Percentiles rank a stretch among this genome's conserved stretches.
phyloP scores from a whole-genome alignment of 2,113 vertebrate genomes.

The Microcebus ravelobensis region DNA sequence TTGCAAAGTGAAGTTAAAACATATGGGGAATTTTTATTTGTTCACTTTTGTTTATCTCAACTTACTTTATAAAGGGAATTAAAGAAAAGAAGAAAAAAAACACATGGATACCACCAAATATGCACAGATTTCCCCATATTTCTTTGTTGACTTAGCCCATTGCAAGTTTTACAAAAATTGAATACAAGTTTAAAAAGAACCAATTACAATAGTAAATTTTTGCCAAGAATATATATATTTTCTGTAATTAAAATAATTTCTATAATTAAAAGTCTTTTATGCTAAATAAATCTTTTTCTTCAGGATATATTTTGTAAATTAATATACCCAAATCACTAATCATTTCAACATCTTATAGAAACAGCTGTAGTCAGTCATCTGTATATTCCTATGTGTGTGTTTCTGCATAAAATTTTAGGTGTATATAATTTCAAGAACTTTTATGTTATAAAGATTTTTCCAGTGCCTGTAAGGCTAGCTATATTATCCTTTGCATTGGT shows the following conservation, averaged over 20 bases:
- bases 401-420: background rate
- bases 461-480: background rate
- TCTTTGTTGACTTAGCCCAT: background rate
- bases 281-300: background rate
- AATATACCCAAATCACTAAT: conserved; percentile 18
- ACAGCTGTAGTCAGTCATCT: background rate
- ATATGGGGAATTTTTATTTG: conserved; percentile 59
- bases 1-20: conserved; percentile 52
- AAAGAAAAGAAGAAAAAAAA: background rate
- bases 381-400: background rate
- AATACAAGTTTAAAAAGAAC: background rate
- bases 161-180: background rate
- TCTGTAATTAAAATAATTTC: background rate
- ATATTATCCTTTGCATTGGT: conserved; percentile 13
- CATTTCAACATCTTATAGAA: background rate
- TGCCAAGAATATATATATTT: background rate
- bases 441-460: background rate
- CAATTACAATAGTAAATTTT: conserved; percentile 2
- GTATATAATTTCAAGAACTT: conserved; percentile 13
- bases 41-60: conserved; percentile 52
- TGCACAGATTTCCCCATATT: background rate
- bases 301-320: background rate
- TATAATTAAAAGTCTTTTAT: conserved; percentile 19
- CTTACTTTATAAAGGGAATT: conserved; percentile 10
- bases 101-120: background rate